phyloP scores from a whole-genome alignment of 1,140 invertebrate genomes.

The Zaprionus tsacasi region DNA sequence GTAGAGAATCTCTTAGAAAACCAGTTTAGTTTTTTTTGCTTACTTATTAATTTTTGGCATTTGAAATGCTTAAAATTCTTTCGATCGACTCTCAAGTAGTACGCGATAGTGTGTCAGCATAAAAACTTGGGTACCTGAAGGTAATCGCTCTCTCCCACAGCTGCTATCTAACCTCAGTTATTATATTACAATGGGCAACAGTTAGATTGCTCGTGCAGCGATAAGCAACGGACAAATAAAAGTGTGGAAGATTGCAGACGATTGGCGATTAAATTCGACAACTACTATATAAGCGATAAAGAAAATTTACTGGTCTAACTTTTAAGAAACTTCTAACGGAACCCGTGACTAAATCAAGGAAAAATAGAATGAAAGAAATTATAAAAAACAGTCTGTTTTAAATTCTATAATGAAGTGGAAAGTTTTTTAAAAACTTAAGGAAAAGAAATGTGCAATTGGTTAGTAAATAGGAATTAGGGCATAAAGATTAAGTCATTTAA shows the following conservation, averaged over 20 bases:
- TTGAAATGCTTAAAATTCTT: not conserved
- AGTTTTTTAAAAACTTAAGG: not conserved
- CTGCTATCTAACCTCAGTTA: not conserved
- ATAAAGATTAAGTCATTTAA: too few relatives aligned
- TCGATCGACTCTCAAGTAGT: not conserved
- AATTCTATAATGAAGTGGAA: not conserved
- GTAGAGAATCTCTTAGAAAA: not conserved
- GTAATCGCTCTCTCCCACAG: not conserved
- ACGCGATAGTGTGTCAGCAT: slow-evolving; percentile 1
- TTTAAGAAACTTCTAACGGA: not conserved
- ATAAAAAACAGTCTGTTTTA: not conserved
- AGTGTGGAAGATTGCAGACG: slow-evolving; percentile 29
- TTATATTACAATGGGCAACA: slow-evolving; percentile 7
- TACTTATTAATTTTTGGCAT: not conserved
- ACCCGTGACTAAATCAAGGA: slow-evolving; percentile 19
- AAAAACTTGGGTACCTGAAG: not conserved
- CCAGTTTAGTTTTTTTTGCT: not conserved
- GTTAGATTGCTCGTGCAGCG: slow-evolving; percentile 10
- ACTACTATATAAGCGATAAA: slow-evolving; percentile 20
- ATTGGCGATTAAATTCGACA: slow-evolving; percentile 47
- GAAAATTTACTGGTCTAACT: slow-evolving; percentile 18
- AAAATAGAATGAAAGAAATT: not conserved
- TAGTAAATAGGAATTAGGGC: too few relatives aligned
- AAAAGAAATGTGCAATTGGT: not conserved
- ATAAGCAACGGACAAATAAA: slow-evolving; percentile 36